Evolutionary conservation across 1,140 invertebrate species (phyloP), one percentile per base, ranked within the genome.

Genomic region (Bombus polaris): DNA sequence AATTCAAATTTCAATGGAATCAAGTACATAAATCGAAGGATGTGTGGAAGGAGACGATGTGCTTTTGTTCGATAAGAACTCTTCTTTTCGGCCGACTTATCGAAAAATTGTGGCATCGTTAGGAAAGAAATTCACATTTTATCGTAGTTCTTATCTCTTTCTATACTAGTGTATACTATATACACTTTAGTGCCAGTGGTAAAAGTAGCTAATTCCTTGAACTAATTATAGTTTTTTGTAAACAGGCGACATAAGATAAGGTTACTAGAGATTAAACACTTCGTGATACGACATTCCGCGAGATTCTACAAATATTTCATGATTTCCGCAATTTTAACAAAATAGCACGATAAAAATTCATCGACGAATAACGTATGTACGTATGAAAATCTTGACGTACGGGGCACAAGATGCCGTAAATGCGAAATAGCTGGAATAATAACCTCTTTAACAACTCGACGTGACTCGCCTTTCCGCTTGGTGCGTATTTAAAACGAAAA

Each of bases 1-100:
- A 82, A 77, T 79, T 81, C 87, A 44, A 75, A 85, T 85, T 85
- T 80, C 83, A 85, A 85, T 85, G n/a, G 77, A 62, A 53, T 44
- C 53, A 3, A 47, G 28, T 2, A 53, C 18, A 35, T 35, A 72
- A 83, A 84, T 79, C 68, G 83, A 80, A 53, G 53, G 68, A 72
- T 59, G 47, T 44, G 77, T 28, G 66, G 32, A 47, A n/a, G 22
- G n/a, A 4, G 35, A 25, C 66, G 53, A 53, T 32, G 73, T 28
- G 25, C 73, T 35, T 66, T 75, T 65, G 59, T 68, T 15, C 62
- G 73, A 70, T 83, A 70, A 83, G 62, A 37, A 83, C 18, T 25
- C 25, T 28, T 47, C 42, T 4, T 66, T 65, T 66, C 42, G 15
- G 22, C 10, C 71, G 72, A 53, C 57, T 68, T 75, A 68, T 83